phyloP scores from a whole-genome alignment of 2,888 invertebrate genomes.

The Synergus laeviventris region DNA sequence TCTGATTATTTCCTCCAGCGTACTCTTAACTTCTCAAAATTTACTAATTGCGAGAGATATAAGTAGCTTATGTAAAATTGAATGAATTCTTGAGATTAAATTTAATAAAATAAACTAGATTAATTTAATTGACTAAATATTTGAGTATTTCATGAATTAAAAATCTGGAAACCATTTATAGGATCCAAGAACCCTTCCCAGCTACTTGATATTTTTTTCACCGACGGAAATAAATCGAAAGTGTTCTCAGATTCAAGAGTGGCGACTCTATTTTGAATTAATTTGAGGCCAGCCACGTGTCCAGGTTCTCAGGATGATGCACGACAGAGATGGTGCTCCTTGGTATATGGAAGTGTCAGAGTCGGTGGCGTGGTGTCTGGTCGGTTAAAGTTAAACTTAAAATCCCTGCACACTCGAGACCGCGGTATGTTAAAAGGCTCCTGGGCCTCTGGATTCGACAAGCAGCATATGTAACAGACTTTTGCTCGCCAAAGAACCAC shows the following conservation, averaged over 20 bases:
- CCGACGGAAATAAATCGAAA: constrained; percentile 30
- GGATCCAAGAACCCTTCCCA: constrained; percentile 1
- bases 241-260: constrained; percentile 30
- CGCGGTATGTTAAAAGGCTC: constrained; percentile 65
- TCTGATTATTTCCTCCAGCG: neutral
- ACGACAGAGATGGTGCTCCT: constrained; percentile 47
- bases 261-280: constrained; percentile 34
- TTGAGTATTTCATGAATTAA: neutral
- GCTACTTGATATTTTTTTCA: constrained; percentile 31
- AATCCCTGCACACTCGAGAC: constrained; percentile 58
- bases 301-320: constrained; percentile 53
- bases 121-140: too few species aligned
- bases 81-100: too few species aligned
- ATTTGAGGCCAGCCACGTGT: constrained; percentile 60
- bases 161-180: constrained; percentile 8
- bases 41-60: neutral
- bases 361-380: constrained; percentile 48
- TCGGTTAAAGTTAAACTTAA: constrained; percentile 49
- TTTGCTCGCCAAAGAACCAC: constrained; percentile 51
- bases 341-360: constrained; percentile 40
- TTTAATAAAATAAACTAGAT: too few species aligned
- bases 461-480: constrained; percentile 53
- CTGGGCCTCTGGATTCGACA: constrained; percentile 39
- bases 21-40: neutral
- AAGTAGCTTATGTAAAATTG: neutral